These are phyloP conservation scores for Paralvinella palmiformis DNA, from an alignment of 1,140 invertebrate genomes.

Conservation along the genomic window DNA sequence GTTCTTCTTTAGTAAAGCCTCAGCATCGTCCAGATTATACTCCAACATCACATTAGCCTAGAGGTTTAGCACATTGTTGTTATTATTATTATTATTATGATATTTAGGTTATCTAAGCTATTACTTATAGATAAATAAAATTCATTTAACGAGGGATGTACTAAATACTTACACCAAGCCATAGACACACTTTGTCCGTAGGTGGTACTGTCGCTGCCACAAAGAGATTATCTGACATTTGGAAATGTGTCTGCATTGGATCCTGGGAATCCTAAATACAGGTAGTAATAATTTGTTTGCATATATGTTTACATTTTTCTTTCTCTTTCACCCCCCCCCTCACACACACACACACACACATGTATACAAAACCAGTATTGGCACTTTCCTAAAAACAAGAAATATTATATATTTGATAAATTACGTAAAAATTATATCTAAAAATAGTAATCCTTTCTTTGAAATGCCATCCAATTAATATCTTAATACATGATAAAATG, in stretches of 20 bases:
- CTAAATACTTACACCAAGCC: conserved; percentile 80
- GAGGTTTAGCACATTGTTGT: neutral
- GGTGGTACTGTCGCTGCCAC: conserved; percentile 80
- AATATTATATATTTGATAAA: neutral
- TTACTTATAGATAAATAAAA: neutral
- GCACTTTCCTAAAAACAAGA: neutral
- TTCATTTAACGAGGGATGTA: too few relatives aligned
- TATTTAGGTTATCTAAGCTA: neutral
- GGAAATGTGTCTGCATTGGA: conserved; percentile 79
- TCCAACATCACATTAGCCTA: conserved; percentile 97
- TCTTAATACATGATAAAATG: too few relatives aligned
- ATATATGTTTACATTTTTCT: neutral
- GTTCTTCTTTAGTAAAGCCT: conserved; percentile 79
- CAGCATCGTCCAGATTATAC: conserved; percentile 88
- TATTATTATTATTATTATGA: neutral
- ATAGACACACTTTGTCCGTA: conserved; percentile 90
- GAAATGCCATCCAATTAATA: neutral
- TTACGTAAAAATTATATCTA: neutral
- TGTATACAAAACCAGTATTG: neutral
- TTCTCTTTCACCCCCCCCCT: neutral
- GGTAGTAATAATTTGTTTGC: neutral
- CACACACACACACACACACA: neutral
- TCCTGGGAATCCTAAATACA: conserved; percentile 46
- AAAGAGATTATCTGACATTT: conserved; percentile 92
- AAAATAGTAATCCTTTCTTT: neutral